Base-by-base conservation (phyloP, 2,888 invertebrate species). In the Thymelicus acteon region DNA sequence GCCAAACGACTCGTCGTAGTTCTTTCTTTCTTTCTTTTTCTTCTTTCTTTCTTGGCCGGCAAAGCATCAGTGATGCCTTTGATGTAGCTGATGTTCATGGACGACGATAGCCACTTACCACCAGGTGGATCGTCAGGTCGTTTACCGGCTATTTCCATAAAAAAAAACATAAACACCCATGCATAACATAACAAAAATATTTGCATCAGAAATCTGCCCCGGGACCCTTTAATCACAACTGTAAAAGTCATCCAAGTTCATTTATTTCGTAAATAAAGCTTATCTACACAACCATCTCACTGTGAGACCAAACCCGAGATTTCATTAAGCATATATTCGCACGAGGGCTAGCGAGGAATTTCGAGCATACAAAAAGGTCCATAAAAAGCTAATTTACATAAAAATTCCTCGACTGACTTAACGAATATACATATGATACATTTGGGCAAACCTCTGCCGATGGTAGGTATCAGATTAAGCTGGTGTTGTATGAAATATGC, bases 361-460 rank as follows among this genome's bases (percentile, higher is more conserved):
- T 83, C 79, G 85, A 82, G 83, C 81, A 82, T 81, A 78, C 75
- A 79, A 81, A 80, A 80, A 75, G 58, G 72, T 54, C 61, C 75
- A 71, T 74, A 83, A 82, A 83, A 82, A 82, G 77, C 78, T 76
- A 87, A 90, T 90, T 90, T 90, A 87, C 90, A 90, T 90, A 87
- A 90, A 44, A 88, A 90, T 87, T 85, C 87, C 83, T 83, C 83
- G 80, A 79, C 77, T 75, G 78, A 79, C 80, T 62, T 74, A 60
- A 24, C 74, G 73, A 73, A 75, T 75, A 73, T 44, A 12, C 48
- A 39, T 64, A 58, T 60, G 66, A 65, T 60, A 62, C 69, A 72
- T 71, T 75, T 76, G 72, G 73, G 73, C 68, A 73, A 69, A 71
- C 67, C 62, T 70, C 72, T 70, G 66, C 69, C 72, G 72, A 75